Base-by-base conservation (phyloP, 2,113 vertebrate genomes). In the human (Homo sapiens) region DNA sequence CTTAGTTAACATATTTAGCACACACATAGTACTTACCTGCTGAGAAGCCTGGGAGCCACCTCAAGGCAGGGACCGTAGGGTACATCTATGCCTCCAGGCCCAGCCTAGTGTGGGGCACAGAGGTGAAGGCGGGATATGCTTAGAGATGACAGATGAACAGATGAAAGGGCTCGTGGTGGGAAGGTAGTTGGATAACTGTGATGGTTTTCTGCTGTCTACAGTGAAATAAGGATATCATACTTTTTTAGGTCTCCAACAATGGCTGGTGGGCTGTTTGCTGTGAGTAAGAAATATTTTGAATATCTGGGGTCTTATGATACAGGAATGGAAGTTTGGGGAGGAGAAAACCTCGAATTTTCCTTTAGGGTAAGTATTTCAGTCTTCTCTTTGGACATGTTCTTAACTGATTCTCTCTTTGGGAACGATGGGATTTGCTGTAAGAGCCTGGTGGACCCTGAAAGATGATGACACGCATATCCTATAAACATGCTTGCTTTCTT, bases 291-390 rank as follows among this genome's bases (percentile, higher is more conserved):
- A 76, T 99, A 99, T 97, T 99, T 99, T 98, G 99, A 99, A 84
- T 99, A 99, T 98, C 99, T 99, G 97, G 99, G 99, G 94, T 99
- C 99, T 8, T 99, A 99, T 59, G 99, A 99, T 98, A 99, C 99
- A 68, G 99, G 99, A 97, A 99, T 99, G 99, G 99, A 99, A 99
- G 99, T 99, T 76, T 99, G 99, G 99, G 99, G 99, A 92, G 99
- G 99, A 98, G 99, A 99, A 98, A 99, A 99, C 98, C 99, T 99
- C 96, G 99, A 99, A 97, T 99, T 99, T 97, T 99, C 99, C 66
- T 99, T 99, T 98, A 99, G 99, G 98, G 99, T 99, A 98, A 99
- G 99, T 96, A 70, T 78, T 89, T 57, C 0, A 1, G 73, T 80
- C n/a, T 78, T 96, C 30, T 89, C 13, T 93, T 27, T 45, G 61